Percentiles rank a stretch among this genome's conserved stretches.
phyloP scores from a whole-genome alignment of 2,113 vertebrate genomes.

The Halcyon senegalensis region DNA sequence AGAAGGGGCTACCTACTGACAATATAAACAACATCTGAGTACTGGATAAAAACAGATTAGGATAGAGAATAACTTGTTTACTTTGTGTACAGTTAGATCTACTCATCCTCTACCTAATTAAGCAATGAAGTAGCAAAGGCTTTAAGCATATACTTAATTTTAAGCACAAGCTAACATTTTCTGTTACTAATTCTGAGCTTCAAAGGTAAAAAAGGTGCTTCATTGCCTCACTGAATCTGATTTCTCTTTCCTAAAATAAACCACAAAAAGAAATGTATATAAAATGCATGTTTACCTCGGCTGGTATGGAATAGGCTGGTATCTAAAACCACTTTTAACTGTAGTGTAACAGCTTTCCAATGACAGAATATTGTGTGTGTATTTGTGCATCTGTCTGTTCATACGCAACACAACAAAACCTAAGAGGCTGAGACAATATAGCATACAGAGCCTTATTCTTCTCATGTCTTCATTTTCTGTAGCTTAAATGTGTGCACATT shows the following conservation, averaged over 20 bases:
- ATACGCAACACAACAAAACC: neutral
- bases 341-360: neutral
- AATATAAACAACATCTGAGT: neutral
- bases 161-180: neutral
- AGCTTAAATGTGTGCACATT: neutral
- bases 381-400: neutral
- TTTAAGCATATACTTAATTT: neutral
- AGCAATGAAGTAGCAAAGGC: neutral
- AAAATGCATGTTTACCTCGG: neutral
- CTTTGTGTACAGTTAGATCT: conserved; percentile 60
- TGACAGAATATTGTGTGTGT: neutral
- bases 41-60: neutral
- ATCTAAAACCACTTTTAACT: neutral
- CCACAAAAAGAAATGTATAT: neutral
- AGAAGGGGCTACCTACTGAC: neutral
- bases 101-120: neutral
- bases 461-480: neutral
- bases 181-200: neutral
- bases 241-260: neutral
- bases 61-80: neutral
- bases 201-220: neutral
- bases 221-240: neutral
- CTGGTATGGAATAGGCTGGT: neutral
- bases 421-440: neutral
- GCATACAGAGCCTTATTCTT: neutral